These are phyloP conservation scores for Coenonympha glycerion DNA, from an alignment of 2,888 invertebrate species.

Conservation along the genomic window DNA sequence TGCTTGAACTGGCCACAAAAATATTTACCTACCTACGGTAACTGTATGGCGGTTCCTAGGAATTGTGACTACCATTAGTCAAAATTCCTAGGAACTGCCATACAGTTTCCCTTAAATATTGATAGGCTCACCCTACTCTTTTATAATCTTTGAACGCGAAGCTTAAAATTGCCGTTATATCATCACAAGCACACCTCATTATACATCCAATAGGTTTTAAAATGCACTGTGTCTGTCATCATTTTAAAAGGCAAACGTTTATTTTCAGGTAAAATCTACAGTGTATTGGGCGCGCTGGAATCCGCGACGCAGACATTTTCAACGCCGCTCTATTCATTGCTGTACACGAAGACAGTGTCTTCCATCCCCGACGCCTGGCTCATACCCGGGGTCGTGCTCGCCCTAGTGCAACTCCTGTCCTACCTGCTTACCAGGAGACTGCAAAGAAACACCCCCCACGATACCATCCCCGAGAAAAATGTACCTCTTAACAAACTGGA, in stretches of 20 bases:
- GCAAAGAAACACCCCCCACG: conserved; percentile 2
- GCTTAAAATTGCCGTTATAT: too few species aligned
- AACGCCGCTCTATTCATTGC: conserved; percentile 60
- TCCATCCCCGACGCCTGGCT: conserved; percentile 63
- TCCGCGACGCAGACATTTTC: conserved; percentile 64
- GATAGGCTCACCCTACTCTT: too few species aligned
- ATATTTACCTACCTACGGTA: too few species aligned
- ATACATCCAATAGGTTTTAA: not conserved
- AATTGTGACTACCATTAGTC: too few species aligned
- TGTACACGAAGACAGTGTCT: conserved; percentile 61
- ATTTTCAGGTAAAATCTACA: conserved; percentile 70
- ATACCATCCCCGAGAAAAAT: conserved; percentile 20
- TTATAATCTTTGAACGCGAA: too few species aligned
- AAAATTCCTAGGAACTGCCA: too few species aligned
- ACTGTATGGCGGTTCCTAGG: too few species aligned
- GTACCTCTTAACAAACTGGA: conserved; percentile 14
- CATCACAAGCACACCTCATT: too few species aligned
- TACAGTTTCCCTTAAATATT: too few species aligned
- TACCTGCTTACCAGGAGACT: conserved; percentile 52
- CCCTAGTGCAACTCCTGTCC: conserved; percentile 49
- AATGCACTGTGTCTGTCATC: not conserved
- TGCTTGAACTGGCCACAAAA: too few species aligned
- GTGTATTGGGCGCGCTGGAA: conserved; percentile 64
- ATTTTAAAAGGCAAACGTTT: not conserved
- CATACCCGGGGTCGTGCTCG: conserved; percentile 52